phyloP scores from a whole-genome alignment of 2,113 vertebrate species.

The Trematocara marginatum region DNA sequence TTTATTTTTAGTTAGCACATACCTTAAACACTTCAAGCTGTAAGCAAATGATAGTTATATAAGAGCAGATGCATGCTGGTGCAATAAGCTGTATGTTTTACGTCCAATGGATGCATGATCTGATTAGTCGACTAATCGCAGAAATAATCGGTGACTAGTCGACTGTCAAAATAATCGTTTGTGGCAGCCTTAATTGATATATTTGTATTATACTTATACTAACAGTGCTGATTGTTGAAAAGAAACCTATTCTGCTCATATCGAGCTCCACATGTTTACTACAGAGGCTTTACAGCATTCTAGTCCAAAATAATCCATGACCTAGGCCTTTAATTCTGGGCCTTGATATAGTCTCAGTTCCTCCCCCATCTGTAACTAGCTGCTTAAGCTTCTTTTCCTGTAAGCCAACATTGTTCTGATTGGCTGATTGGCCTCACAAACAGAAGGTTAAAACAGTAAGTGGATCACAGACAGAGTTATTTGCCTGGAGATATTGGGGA shows the following conservation, averaged over 20 bases:
- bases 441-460: background rate
- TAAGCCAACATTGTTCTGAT: background rate
- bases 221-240: background rate
- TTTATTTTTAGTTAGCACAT: too few relatives aligned
- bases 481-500: accelerated
- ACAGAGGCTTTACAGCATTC: background rate
- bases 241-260: background rate
- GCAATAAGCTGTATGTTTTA: too few relatives aligned
- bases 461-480: background rate
- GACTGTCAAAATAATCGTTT: too few relatives aligned
- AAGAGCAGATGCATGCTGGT: too few relatives aligned
- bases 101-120: too few relatives aligned
- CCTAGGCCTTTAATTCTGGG: background rate
- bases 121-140: too few relatives aligned
- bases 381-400: background rate
- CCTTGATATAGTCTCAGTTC: background rate
- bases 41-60: too few relatives aligned
- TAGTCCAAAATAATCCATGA: background rate
- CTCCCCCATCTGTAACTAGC: background rate
- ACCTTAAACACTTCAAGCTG: too few relatives aligned
- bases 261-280: background rate
- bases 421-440: background rate
- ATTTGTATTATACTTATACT: background rate
- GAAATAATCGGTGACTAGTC: too few relatives aligned
- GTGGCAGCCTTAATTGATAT: background rate